These are phyloP conservation scores for Acleris cristana DNA, from an alignment of 2,888 invertebrate genomes.

Conservation along the genomic window DNA sequence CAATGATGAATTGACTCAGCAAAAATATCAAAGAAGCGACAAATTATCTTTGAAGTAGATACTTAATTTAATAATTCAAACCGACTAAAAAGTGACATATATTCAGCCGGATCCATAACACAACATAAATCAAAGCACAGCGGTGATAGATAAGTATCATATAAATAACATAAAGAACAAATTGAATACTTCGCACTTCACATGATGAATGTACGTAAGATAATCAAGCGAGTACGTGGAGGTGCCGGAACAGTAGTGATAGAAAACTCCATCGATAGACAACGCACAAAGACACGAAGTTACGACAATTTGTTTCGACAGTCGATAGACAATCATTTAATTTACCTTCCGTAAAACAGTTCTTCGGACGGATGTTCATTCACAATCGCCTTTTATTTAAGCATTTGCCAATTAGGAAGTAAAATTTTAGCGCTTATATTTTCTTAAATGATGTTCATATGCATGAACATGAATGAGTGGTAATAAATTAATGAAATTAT, in stretches of 20 bases:
- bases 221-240: slow-evolving; percentile 50
- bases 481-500: slow-evolving; percentile 13
- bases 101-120: slow-evolving; percentile 2
- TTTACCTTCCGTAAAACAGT: too few relatives aligned
- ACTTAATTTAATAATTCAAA: slow-evolving; percentile 14
- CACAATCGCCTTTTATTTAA: neutral
- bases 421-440: neutral
- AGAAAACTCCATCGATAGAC: slow-evolving; percentile 43
- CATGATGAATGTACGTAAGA: slow-evolving; percentile 56
- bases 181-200: slow-evolving; percentile 54
- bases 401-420: neutral
- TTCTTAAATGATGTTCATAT: neutral
- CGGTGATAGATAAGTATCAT: slow-evolving; percentile 36
- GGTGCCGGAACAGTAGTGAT: slow-evolving; percentile 48
- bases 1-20: neutral
- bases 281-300: neutral
- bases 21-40: neutral
- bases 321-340: too few relatives aligned
- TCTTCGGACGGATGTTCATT: too few relatives aligned
- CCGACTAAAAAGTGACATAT: slow-evolving; percentile 28
- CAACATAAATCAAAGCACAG: slow-evolving; percentile 30
- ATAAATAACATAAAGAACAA: slow-evolving; percentile 46
- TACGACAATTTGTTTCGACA: neutral
- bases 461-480: neutral
- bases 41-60: neutral